phyloP scores from a whole-genome alignment of 1,140 invertebrate species.

The Triops cancriformis region DNA sequence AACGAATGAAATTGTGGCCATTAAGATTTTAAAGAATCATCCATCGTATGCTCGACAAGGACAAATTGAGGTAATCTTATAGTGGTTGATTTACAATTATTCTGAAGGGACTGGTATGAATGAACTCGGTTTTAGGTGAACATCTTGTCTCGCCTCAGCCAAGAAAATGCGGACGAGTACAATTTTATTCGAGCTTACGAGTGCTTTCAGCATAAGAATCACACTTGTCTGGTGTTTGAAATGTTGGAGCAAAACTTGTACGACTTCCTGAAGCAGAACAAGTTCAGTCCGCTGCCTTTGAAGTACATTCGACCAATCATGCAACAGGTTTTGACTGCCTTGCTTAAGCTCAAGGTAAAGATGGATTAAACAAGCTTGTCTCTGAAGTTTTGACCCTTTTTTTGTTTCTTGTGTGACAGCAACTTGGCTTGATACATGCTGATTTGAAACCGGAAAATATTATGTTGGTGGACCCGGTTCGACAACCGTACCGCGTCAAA shows the following conservation, averaged over 20 bases:
- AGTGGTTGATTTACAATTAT: too few species aligned
- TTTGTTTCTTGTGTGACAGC: conserved; percentile 50
- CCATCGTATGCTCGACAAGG: conserved; percentile 98
- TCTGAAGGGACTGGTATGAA: conserved; percentile 25
- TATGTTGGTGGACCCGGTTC: conserved; percentile 95
- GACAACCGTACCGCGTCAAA: conserved; percentile 94
- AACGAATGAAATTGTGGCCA: conserved; percentile 98
- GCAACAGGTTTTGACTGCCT: conserved; percentile 92
- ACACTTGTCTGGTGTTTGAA: conserved; percentile 99
- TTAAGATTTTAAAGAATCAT: conserved; percentile 99
- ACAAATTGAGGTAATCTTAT: conserved; percentile 84
- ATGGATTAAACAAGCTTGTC: background rate
- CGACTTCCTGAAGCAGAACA: conserved; percentile 99
- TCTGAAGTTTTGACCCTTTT: conserved; percentile 25
- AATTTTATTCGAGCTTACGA: conserved; percentile 99
- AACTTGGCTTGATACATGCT: conserved; percentile 97
- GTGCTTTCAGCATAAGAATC: conserved; percentile 99
- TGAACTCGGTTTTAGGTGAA: conserved; percentile 55
- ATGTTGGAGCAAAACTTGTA: conserved; percentile 99
- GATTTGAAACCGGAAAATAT: conserved; percentile 99
- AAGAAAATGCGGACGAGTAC: conserved; percentile 99
- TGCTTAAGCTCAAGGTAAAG: conserved; percentile 88
- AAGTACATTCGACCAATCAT: conserved; percentile 98
- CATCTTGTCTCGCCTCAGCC: conserved; percentile 91
- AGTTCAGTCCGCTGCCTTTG: conserved; percentile 94